A percentile compares a stretch with the other conserved stretches of the same genome.
phyloP scores from a whole-genome alignment of 2,113 vertebrate genomes.

The Ochotona curzoniae region DNA sequence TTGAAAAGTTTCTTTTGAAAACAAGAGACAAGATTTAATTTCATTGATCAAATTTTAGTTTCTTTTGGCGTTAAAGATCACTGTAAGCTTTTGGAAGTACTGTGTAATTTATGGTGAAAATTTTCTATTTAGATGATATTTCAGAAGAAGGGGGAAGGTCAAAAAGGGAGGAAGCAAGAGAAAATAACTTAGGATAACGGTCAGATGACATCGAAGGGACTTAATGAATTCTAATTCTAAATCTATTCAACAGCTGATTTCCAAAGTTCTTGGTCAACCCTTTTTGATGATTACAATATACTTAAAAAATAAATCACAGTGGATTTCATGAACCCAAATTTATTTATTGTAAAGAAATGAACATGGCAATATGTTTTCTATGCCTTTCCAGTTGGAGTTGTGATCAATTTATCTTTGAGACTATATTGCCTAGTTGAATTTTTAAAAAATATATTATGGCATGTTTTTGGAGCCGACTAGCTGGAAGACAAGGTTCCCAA shows the following conservation, averaged over 20 bases:
- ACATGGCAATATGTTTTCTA: slow-evolving; percentile 75
- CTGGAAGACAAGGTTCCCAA: slow-evolving; percentile 73
- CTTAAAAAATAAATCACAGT: slow-evolving; percentile 71
- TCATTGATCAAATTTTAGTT: slow-evolving; percentile 49
- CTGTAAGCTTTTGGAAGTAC: neutral
- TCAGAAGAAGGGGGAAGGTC: slow-evolving; percentile 36
- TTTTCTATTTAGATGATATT: slow-evolving; percentile 11
- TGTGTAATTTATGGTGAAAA: neutral
- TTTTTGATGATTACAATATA: slow-evolving; percentile 75
- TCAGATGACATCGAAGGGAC: slow-evolving; percentile 21
- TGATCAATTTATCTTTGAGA: slow-evolving; percentile 81
- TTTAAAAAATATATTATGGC: slow-evolving; percentile 74
- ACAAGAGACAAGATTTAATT: slow-evolving; percentile 15
- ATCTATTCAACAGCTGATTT: slow-evolving; percentile 47
- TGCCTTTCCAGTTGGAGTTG: slow-evolving; percentile 80
- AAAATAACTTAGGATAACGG: slow-evolving; percentile 39
- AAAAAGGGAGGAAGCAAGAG: slow-evolving; percentile 57
- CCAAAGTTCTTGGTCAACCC: slow-evolving; percentile 58
- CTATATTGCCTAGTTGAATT: slow-evolving; percentile 76
- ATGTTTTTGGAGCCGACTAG: slow-evolving; percentile 76
- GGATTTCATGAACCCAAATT: slow-evolving; percentile 60
- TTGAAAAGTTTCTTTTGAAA: neutral
- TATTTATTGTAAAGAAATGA: slow-evolving; percentile 82
- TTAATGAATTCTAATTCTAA: slow-evolving; percentile 59
- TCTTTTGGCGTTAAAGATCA: slow-evolving; percentile 36